A percentile compares a stretch with the other conserved stretches of the same genome.
These are phyloP conservation scores for Petrophora chlorosata DNA, from an alignment of 2,888 invertebrate species.

Conservation along the genomic window DNA sequence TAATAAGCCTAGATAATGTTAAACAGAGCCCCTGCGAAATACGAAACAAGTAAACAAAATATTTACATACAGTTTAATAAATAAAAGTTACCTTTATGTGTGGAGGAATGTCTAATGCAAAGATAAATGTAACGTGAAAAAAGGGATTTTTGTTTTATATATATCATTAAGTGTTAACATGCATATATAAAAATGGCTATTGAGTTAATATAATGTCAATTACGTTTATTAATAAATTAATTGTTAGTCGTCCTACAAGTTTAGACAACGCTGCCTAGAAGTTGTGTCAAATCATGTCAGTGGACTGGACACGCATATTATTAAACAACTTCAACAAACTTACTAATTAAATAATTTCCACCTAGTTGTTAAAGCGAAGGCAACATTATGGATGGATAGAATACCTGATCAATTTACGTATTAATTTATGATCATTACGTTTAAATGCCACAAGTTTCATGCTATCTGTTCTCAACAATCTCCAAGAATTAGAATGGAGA, in stretches of 20 bases:
- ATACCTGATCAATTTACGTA: slow-evolving; percentile 43
- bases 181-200: too few species aligned
- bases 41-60: slow-evolving; percentile 27
- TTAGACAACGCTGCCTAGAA: slow-evolving; percentile 27
- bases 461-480: slow-evolving; percentile 25
- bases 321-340: slow-evolving; percentile 32
- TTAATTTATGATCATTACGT: slow-evolving; percentile 39
- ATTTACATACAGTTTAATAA: slow-evolving; percentile 19
- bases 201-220: too few species aligned
- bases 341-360: slow-evolving; percentile 40
- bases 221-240: too few species aligned
- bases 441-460: slow-evolving; percentile 38
- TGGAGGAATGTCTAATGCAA: not conserved
- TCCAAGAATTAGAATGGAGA: not conserved
- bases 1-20: slow-evolving; percentile 54
- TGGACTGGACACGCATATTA: slow-evolving; percentile 18
- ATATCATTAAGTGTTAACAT: too few species aligned
- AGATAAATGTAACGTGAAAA: slow-evolving; percentile 7
- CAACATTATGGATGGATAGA: slow-evolving; percentile 31
- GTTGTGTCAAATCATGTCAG: slow-evolving; percentile 29
- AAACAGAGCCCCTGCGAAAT: slow-evolving; percentile 42
- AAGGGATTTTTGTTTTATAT: too few species aligned
- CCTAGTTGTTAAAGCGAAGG: slow-evolving; percentile 33
- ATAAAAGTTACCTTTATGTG: not conserved
- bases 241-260: slow-evolving; percentile 27